Conservation (phyloP, 2,888 invertebrate species). For the Branchellion lobata region DNA sequence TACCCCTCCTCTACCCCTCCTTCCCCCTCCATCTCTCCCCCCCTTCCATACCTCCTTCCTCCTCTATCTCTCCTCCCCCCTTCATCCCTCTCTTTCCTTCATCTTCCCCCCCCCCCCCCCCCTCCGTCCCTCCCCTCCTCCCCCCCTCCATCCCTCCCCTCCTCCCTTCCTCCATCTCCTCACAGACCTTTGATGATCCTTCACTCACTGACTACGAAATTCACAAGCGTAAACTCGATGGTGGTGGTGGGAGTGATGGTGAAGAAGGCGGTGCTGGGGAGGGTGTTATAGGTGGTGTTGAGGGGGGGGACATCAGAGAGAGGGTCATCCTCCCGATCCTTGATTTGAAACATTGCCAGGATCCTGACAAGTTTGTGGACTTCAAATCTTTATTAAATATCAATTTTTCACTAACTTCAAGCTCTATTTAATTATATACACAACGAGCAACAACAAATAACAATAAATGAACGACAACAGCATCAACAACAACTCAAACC, state of each 20-base stretch:
- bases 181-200: slow-evolving; percentile 61
- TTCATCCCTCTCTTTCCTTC: slow-evolving; percentile 64
- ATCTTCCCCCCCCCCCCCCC: no score
- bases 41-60: slow-evolving; percentile 62
- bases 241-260: background rate
- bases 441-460: no score
- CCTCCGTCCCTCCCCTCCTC: slow-evolving; percentile 58
- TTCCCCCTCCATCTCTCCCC: no score
- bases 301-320: background rate
- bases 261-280: slow-evolving; percentile 38
- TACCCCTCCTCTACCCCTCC: no score
- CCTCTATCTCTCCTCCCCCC: slow-evolving; percentile 74
- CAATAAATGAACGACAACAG: no score
- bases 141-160: slow-evolving; percentile 75
- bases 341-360: background rate
- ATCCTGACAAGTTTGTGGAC: no score
- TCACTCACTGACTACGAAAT: slow-evolving; percentile 59
- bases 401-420: no score
- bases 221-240: slow-evolving; percentile 54
- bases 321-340: background rate
- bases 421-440: no score
- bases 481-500: no score
- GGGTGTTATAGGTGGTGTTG: slow-evolving; percentile 54
- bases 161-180: slow-evolving; percentile 64
- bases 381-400: no score